Base-by-base conservation (phyloP, 2,113 vertebrate species). In the Silurus meridionalis region DNA sequence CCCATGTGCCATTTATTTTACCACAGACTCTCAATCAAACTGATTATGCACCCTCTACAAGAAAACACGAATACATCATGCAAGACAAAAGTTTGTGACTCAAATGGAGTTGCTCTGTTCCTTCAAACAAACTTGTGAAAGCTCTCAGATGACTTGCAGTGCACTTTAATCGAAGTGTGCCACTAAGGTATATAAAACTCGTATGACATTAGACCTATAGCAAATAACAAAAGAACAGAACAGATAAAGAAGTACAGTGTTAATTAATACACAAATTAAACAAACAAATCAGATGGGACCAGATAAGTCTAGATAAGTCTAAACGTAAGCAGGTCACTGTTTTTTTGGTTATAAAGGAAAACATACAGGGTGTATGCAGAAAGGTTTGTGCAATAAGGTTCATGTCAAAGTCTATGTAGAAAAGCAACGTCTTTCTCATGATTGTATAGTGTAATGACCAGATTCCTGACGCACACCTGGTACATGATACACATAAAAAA, bases 401-500 rank as follows among this genome's bases (percentile, higher is more conserved):
- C 53, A 64, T 37, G 48, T 57, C 28, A 82, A 77, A 79, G 75
- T 85, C 19, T 83, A n/a, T n/a, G 46, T 10, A 58, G 83, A 81
- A 71, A 84, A 67, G 60, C 48, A 75, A 53, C 71, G 78, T 6
- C n/a, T 48, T 80, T 78, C 17, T 86, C 37, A 71, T 83, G 52
- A 78, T 69, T 78, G 23, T 67, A 53, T 23, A 71, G 71, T 86
- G 58, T 72, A 79, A 85, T 92, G 83, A 86, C 91, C 85, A 88
- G 93, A 92, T 90, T 89, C 87, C 85, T 83, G 75, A 85, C 87
- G 83, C 91, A 92, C 92, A 92, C 93, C 93, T 92, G 93, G 93
- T 92, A 92, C 92, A 92, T 93, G 91, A 89, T 85, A 37, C 37
- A 37, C 37, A 37, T 37, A 37, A 37, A 37, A 37, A 37, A 37